Evolutionary conservation across 1,140 invertebrate species (phyloP).

Genomic region (Zaprionus tsacasi): DNA sequence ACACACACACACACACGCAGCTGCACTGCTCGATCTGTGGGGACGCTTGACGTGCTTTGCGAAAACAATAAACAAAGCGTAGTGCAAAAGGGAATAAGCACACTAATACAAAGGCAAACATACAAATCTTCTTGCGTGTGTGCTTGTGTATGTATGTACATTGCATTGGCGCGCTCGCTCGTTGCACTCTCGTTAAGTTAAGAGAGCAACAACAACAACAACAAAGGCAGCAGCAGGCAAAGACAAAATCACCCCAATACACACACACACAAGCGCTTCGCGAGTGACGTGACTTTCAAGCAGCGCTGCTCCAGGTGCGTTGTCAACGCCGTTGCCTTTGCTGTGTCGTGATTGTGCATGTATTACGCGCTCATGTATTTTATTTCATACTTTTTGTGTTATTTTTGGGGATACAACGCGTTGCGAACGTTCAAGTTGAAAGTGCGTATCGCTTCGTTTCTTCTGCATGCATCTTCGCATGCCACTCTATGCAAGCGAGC

Average conservation of each 20-base stretch:
- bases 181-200: constrained; percentile 50
- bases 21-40: constrained; percentile 24
- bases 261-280: neutral
- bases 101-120: constrained; percentile 1
- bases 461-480: constrained; percentile 8
- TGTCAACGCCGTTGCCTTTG: constrained; percentile 11
- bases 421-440: constrained; percentile 39
- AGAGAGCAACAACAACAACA: constrained; percentile 19
- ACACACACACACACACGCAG: neutral
- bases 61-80: constrained; percentile 45
- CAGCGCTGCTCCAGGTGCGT: constrained; percentile 57
- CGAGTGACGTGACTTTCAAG: constrained; percentile 64
- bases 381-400: constrained; percentile 32
- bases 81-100: constrained; percentile 27
- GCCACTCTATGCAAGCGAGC: constrained; percentile 3
- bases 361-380: constrained; percentile 34
- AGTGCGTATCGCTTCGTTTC: constrained; percentile 24
- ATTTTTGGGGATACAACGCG: constrained; percentile 58
- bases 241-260: constrained; percentile 45
- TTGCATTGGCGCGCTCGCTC: constrained; percentile 54
- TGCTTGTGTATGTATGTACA: constrained; percentile 7
- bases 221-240: constrained; percentile 22
- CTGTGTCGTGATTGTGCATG: constrained; percentile 25
- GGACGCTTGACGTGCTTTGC: constrained; percentile 26
- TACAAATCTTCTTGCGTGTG: neutral